phyloP scores from a whole-genome alignment of 2,113 vertebrate species.

The Pseudopipra pipra region DNA sequence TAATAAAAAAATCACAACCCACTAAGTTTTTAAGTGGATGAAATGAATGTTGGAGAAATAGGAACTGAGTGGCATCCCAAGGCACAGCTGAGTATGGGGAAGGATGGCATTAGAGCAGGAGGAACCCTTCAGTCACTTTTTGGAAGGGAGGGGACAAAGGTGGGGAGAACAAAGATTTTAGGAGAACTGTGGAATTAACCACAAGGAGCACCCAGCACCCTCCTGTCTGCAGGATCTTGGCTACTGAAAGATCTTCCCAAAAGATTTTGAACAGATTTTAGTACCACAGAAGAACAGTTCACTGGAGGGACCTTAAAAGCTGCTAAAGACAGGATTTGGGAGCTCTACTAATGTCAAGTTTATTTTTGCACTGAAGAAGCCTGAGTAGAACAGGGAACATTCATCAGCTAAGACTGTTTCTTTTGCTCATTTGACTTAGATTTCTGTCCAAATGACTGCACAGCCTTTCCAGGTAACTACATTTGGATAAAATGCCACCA shows the following conservation, averaged over 20 bases:
- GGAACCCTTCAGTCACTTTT: not conserved
- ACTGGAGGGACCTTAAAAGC: not conserved
- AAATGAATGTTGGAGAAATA: not conserved
- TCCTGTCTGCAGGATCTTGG: not conserved
- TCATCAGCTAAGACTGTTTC: not conserved
- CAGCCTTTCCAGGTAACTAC: not conserved
- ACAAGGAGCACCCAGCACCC: not conserved
- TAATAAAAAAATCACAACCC: not conserved
- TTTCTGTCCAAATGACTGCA: not conserved
- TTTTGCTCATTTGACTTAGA: not conserved
- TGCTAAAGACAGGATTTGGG: not conserved
- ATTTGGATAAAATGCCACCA: not conserved
- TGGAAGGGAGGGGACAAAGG: not conserved
- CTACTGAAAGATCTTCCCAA: not conserved
- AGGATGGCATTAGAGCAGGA: not conserved
- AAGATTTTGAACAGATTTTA: not conserved
- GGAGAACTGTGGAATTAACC: not conserved
- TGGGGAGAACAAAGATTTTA: not conserved
- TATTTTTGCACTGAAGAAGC: not conserved
- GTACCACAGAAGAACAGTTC: not conserved
- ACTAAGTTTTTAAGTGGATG: not conserved
- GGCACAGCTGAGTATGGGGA: not conserved
- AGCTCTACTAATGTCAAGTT: not conserved
- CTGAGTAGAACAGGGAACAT: not conserved
- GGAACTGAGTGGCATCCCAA: not conserved